A percentile compares a stretch with the other conserved stretches of the same genome.
Evolutionary conservation across 2,113 vertebrate species (phyloP).

Genomic region (Phylloscopus whistleri): DNA sequence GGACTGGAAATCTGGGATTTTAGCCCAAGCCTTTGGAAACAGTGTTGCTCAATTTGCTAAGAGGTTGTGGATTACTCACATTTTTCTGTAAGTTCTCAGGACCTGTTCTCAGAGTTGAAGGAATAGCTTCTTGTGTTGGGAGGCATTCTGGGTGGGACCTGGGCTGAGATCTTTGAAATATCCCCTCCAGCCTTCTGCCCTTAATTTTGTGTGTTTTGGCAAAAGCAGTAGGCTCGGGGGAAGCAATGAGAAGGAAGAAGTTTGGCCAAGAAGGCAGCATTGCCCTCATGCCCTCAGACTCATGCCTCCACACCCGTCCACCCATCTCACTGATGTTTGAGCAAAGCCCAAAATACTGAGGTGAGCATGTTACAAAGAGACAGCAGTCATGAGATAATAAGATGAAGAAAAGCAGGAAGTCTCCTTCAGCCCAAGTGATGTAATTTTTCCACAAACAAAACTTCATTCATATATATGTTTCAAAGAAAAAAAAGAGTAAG

Average conservation of each 20-base stretch:
- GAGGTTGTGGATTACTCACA: not conserved
- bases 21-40: not conserved
- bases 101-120: not conserved
- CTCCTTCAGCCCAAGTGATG: not conserved
- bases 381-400: conserved; percentile 5
- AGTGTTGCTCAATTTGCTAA: not conserved
- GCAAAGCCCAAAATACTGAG: not conserved
- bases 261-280: not conserved
- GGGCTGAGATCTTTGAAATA: not conserved
- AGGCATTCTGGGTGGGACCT: not conserved
- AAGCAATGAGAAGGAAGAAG: not conserved
- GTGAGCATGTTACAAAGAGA: not conserved
- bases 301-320: fast-evolving
- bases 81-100: not conserved
- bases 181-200: not conserved
- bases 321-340: fast-evolving
- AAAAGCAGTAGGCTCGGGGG: not conserved
- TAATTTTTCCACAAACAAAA: conserved; percentile 19
- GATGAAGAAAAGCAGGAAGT: conserved; percentile 1
- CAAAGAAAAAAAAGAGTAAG: not conserved
- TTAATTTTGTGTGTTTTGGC: not conserved
- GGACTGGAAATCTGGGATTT: not conserved
- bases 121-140: not conserved
- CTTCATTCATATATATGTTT: not conserved
- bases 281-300: not conserved